Evolutionary conservation across 2,888 invertebrate genomes (phyloP).

Genomic region (Lepidonotus clava): DNA sequence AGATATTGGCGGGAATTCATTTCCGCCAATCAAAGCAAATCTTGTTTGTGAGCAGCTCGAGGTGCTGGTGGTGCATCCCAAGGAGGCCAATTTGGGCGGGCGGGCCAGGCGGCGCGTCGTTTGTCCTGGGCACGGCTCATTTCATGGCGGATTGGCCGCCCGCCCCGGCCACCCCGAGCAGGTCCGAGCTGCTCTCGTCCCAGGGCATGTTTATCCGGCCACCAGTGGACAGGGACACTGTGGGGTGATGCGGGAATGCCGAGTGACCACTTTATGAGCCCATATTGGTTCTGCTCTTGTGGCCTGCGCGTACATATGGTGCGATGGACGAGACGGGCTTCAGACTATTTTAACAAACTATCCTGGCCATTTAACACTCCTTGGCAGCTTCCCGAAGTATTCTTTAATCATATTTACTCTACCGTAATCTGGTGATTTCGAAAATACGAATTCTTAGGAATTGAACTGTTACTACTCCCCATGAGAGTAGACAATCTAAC

Average conservation of each 20-base stretch:
- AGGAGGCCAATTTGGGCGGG: background rate
- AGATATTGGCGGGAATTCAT: slow-evolving; percentile 37
- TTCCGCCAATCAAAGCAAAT: slow-evolving; percentile 42
- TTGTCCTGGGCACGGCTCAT: slow-evolving; percentile 40
- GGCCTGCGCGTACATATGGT: no score
- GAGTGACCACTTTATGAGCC: slow-evolving; percentile 32
- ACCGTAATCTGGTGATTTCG: no score
- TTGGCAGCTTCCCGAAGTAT: no score
- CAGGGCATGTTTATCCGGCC: slow-evolving; percentile 17
- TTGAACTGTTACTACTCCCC: no score
- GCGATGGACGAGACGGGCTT: no score
- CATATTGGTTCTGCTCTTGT: no score
- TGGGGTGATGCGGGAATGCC: slow-evolving; percentile 10
- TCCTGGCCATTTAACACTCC: no score
- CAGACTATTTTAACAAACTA: no score
- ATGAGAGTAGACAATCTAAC: no score
- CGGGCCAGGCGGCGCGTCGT: background rate
- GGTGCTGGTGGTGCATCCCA: background rate
- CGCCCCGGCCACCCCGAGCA: background rate
- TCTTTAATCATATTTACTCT: no score
- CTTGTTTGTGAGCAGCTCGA: slow-evolving; percentile 29
- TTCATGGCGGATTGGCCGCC: slow-evolving; percentile 26
- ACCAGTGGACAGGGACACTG: slow-evolving; percentile 23
- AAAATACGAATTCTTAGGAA: no score
- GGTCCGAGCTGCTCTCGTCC: background rate